These are phyloP conservation scores for Calonectris borealis DNA, from an alignment of 2,113 vertebrate genomes.

Conservation along the genomic window DNA sequence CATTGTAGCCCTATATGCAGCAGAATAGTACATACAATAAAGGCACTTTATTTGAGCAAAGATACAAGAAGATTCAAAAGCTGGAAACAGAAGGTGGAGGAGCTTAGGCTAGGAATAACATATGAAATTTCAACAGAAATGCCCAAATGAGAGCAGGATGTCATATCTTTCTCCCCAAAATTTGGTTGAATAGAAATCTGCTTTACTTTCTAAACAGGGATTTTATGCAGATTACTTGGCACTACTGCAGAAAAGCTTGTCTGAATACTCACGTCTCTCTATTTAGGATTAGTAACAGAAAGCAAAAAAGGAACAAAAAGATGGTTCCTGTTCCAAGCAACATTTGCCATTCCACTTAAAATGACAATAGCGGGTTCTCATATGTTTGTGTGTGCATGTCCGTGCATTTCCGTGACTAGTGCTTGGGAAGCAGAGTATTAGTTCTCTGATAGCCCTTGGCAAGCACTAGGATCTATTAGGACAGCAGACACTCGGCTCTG, in stretches of 20 bases:
- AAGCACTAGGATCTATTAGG: neutral
- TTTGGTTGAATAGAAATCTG: neutral
- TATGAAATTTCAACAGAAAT: neutral
- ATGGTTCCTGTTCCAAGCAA: neutral
- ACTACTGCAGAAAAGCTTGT: neutral
- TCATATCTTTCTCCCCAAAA: neutral
- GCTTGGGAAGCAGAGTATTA: neutral
- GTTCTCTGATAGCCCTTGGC: neutral
- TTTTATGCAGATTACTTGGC: neutral
- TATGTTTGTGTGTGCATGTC: neutral
- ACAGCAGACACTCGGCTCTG: neutral
- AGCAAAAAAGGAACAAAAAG: neutral
- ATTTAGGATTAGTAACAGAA: neutral
- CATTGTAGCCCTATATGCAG: neutral
- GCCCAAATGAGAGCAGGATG: neutral
- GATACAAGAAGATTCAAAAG: neutral
- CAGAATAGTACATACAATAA: neutral
- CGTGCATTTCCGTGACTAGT: neutral
- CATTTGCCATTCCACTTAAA: neutral
- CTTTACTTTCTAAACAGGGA: neutral
- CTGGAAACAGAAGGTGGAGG: neutral
- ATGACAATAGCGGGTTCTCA: neutral
- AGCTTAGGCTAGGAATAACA: neutral
- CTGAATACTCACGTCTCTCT: neutral
- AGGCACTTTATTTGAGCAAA: neutral